A percentile compares a stretch with the other conserved stretches of the same genome.
These are phyloP conservation scores for Augochlora pura DNA, from an alignment of 1,140 invertebrate species.

Conservation along the genomic window DNA sequence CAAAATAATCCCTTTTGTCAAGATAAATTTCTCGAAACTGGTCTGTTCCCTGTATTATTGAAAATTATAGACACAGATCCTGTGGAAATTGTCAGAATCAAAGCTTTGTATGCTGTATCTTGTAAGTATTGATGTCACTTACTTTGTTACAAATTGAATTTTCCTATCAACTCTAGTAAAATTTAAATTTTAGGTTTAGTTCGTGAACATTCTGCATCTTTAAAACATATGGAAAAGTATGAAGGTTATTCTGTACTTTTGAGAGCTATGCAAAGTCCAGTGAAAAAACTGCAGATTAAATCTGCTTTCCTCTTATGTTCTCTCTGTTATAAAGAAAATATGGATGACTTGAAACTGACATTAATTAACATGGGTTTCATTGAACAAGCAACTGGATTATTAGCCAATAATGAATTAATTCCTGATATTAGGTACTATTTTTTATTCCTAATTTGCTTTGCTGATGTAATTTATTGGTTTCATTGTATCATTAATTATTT, in stretches of 20 bases:
- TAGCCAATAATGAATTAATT: conserved; percentile 75
- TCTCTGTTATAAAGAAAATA: conserved; percentile 82
- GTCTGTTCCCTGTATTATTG: conserved; percentile 84
- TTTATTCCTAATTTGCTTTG: conserved; percentile 3
- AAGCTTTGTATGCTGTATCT: conserved; percentile 88
- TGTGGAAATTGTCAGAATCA: conserved; percentile 82
- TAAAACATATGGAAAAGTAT: too few relatives aligned
- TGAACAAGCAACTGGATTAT: conserved; percentile 80
- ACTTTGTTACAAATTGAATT: background rate
- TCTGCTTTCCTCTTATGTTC: conserved; percentile 82
- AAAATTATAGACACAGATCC: conserved; percentile 84
- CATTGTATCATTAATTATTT: conserved; percentile 52
- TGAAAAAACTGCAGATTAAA: too few relatives aligned
- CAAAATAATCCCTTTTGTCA: conserved; percentile 92
- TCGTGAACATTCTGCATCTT: conserved; percentile 80
- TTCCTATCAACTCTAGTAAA: background rate
- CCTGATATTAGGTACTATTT: conserved; percentile 72
- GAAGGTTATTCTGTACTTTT: too few relatives aligned
- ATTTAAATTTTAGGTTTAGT: conserved; percentile 80
- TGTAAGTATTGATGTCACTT: conserved; percentile 81
- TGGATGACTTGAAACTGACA: conserved; percentile 60
- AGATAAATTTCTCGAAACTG: conserved; percentile 82
- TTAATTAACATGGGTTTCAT: conserved; percentile 79
- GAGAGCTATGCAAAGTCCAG: too few relatives aligned
- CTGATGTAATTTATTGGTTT: background rate